These are phyloP conservation scores for Lophura nycthemera DNA, from an alignment of 2,113 vertebrate species.

Conservation along the genomic window DNA sequence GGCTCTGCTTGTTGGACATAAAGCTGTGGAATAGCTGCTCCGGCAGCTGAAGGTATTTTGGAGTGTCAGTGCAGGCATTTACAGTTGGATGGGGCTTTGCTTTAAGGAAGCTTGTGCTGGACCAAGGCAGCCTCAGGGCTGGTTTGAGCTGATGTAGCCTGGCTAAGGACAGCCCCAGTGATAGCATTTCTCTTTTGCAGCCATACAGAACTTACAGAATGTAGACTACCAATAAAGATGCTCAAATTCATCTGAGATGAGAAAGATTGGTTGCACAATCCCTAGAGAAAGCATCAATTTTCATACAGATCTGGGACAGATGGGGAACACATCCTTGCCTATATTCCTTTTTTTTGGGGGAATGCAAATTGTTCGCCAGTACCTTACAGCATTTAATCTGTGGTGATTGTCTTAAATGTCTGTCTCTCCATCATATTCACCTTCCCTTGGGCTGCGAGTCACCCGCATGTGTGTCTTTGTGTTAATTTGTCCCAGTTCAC, in stretches of 20 bases:
- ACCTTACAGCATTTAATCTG: slow-evolving; percentile 14
- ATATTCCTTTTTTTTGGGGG: neutral
- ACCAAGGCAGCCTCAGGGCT: neutral
- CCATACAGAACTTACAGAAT: neutral
- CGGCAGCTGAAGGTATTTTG: neutral
- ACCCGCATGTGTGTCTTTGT: slow-evolving; percentile 27
- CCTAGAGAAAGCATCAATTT: neutral
- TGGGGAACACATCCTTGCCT: neutral
- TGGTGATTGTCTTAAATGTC: neutral
- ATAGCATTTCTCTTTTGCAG: neutral
- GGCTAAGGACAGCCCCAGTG: neutral
- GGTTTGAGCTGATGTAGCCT: neutral
- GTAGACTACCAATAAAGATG: neutral
- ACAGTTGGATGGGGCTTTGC: neutral
- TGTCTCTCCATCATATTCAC: neutral
- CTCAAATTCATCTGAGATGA: neutral
- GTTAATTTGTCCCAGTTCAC: slow-evolving; percentile 68
- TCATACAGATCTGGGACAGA: neutral
- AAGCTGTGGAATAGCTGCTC: neutral
- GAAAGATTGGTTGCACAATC: neutral
- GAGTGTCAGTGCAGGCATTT: neutral
- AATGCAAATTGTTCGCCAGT: neutral
- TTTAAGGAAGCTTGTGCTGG: neutral
- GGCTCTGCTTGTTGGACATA: neutral
- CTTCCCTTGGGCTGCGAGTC: slow-evolving; percentile 51